Base-by-base conservation (phyloP, 2,797 vertebrate species). In the Myotis myotis region DNA sequence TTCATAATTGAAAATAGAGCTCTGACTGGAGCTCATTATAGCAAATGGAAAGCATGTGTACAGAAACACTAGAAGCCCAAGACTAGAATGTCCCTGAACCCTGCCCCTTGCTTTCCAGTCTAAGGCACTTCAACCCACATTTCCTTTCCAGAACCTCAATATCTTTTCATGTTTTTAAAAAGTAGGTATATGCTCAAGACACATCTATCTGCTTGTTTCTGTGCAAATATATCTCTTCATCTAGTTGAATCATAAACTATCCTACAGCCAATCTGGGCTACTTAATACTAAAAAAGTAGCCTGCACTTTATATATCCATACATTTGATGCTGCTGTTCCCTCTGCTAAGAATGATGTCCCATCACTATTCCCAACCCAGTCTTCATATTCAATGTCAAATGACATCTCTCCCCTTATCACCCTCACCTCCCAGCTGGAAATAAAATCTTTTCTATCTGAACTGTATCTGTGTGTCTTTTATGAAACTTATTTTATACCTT, bases 181-280 rank as follows among this genome's bases (percentile, higher is more conserved):
- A 91, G 25, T 80, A 16, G 23, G 81, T 25, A 84, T 33, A 89
- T 44, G 92, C 49, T 93, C 76, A 91, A 87, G 82, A 70, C 5
- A 87, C 62, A 89, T 89, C 76, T 95, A 53, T 72, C 33, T 88
- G 55, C 68, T 93, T 94, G 64, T 92, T 96, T 95, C 88, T 83
- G 57, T 80, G 23, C 82, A 95, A 94, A 93, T 87, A 93, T 72
- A 25, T 88, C 64, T 94, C 62, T 76, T 89, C 44, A 81, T 76
- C 38, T 55, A 93, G 9, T 71, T 86, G 38, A 89, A 53, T 88
- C 6, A 36, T 62, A 74, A 64, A 92, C 55, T 94, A 87, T 70
- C 44, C 64, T 93, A 47, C 38, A 74, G 68, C 62, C 74, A 93
- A 82, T 82, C 60, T 84, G 44, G 49, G 68, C 7, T 82, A 84